These are phyloP conservation scores for Hypomesus transpacificus DNA, from an alignment of 2,113 vertebrate species.

Conservation along the genomic window DNA sequence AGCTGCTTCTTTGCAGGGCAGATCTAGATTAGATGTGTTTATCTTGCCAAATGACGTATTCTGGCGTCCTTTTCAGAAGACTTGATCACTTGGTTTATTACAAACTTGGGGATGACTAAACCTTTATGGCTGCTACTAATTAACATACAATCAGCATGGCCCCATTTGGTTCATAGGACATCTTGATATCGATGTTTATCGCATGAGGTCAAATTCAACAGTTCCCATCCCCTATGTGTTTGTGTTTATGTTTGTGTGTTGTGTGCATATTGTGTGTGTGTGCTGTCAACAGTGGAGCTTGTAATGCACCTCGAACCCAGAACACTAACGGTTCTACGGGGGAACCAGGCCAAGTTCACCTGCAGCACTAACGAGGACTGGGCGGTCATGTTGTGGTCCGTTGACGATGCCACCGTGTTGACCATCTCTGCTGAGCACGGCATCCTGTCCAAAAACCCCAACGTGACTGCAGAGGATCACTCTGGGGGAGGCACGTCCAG, in stretches of 20 bases:
- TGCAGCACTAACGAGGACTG: conserved; percentile 73
- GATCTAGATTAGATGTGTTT: too few species aligned
- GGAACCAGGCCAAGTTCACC: conserved; percentile 73
- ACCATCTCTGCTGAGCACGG: conserved; percentile 55
- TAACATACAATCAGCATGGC: too few species aligned
- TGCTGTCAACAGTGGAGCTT: conserved; percentile 31
- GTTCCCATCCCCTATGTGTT: conserved; percentile 46
- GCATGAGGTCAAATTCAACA: not conserved
- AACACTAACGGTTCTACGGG: conserved; percentile 63
- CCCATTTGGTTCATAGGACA: too few species aligned
- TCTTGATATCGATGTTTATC: not conserved
- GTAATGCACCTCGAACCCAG: conserved; percentile 48
- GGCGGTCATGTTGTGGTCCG: conserved; percentile 79
- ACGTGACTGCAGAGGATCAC: conserved; percentile 62
- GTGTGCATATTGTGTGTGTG: conserved; percentile 40
- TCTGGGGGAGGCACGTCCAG: conserved; percentile 24
- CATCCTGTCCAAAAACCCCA: conserved; percentile 53
- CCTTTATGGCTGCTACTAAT: too few species aligned
- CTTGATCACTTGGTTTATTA: too few species aligned
- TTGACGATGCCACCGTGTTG: conserved; percentile 55
- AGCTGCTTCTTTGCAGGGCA: too few species aligned
- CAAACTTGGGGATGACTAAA: too few species aligned
- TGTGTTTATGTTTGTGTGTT: conserved; percentile 60
- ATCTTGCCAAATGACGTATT: too few species aligned
- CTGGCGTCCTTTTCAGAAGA: too few species aligned